phyloP scores from a whole-genome alignment of 1,140 invertebrate species.

The Holcopasites calliopsidis region DNA sequence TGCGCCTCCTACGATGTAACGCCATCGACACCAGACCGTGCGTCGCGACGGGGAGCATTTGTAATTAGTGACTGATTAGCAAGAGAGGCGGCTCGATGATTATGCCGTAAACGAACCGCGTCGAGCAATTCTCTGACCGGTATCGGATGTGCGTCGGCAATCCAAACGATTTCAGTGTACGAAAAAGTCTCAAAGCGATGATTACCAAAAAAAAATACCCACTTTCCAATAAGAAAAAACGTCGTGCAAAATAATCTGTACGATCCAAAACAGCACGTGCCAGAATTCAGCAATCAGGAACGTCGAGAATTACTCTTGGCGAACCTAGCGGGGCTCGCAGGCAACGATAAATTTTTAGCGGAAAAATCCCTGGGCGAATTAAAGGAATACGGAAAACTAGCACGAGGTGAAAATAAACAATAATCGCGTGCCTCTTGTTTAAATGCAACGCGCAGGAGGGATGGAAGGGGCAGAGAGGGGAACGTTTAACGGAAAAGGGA shows the following conservation, averaged over 20 bases:
- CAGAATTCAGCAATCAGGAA: too few species aligned
- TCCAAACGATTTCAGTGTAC: background rate
- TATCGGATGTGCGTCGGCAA: background rate
- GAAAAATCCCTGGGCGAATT: background rate
- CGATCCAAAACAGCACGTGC: too few species aligned
- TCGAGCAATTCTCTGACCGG: background rate
- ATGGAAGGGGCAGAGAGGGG: background rate
- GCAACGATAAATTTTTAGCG: slow-evolving; percentile 1
- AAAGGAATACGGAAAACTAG: background rate
- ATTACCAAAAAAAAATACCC: too few species aligned
- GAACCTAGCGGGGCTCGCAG: background rate
- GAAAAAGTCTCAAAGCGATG: too few species aligned
- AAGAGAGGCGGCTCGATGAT: background rate
- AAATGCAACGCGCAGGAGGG: background rate
- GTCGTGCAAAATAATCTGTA: too few species aligned
- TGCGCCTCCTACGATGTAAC: slow-evolving; percentile 10
- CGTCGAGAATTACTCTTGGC: too few species aligned
- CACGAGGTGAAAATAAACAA: slow-evolving; percentile 4
- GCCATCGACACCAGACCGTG: background rate
- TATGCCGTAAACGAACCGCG: slow-evolving; percentile 21
- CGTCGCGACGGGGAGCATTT: background rate
- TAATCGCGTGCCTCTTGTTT: background rate
- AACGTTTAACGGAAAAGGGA: background rate
- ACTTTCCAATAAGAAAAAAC: too few species aligned
- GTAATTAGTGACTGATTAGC: slow-evolving; percentile 40